These are phyloP conservation scores for Drosophila kepulauana DNA, from an alignment of 1,140 invertebrate species.

Conservation along the genomic window DNA sequence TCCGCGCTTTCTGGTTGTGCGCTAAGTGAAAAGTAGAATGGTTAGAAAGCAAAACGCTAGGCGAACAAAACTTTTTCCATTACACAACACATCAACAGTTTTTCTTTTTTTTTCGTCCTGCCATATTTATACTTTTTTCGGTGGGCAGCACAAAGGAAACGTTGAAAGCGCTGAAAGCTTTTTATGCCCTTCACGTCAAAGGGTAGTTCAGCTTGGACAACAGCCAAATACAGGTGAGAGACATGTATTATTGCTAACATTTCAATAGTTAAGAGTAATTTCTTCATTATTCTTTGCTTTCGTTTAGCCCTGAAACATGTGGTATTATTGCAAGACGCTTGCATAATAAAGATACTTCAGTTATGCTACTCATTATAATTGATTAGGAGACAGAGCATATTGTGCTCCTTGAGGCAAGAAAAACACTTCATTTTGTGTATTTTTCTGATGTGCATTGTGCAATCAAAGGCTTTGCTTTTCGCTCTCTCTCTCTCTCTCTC, in stretches of 20 bases:
- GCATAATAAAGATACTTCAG: slow-evolving; percentile 3
- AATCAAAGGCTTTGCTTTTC: slow-evolving; percentile 33
- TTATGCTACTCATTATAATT: slow-evolving; percentile 27
- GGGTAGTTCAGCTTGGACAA: slow-evolving; percentile 51
- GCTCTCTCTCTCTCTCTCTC: background rate
- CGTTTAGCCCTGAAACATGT: background rate
- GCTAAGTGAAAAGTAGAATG: slow-evolving; percentile 79
- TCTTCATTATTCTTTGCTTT: background rate
- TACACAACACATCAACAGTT: slow-evolving; percentile 80
- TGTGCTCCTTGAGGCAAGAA: slow-evolving; percentile 22
- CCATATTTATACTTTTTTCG: slow-evolving; percentile 58
- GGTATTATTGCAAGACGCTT: background rate
- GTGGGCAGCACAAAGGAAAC: slow-evolving; percentile 74
- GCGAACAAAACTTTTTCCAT: slow-evolving; percentile 81
- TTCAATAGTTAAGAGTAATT: background rate
- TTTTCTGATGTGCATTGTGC: slow-evolving; percentile 47
- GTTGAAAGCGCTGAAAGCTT: slow-evolving; percentile 80
- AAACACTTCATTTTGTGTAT: slow-evolving; percentile 40
- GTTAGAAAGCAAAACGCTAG: slow-evolving; percentile 76
- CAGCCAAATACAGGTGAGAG: slow-evolving; percentile 24
- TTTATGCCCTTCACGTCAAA: slow-evolving; percentile 62
- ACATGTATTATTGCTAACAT: background rate
- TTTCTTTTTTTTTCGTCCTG: slow-evolving; percentile 50
- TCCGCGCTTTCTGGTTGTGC: background rate
- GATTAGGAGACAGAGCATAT: slow-evolving; percentile 29